phyloP scores from a whole-genome alignment of 2,888 invertebrate species.

The Linnaemya tessellans region DNA sequence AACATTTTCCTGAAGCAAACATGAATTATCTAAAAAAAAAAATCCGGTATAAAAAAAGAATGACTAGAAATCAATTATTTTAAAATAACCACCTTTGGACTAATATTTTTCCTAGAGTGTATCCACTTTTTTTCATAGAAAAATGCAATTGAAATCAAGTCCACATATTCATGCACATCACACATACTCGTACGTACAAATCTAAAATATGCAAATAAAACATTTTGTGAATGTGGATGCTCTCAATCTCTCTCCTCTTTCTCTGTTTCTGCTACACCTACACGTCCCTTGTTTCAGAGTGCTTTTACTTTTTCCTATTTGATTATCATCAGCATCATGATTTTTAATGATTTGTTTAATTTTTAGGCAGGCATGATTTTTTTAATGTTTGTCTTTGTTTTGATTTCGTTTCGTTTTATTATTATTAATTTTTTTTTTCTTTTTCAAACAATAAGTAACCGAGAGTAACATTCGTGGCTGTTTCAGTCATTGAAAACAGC shows the following conservation, averaged over 20 bases:
- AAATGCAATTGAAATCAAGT: conserved; percentile 38
- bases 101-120: conserved; percentile 11
- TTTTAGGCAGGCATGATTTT: conserved; percentile 60
- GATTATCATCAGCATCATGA: conserved; percentile 22
- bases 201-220: conserved; percentile 34
- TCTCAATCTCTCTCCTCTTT: neutral
- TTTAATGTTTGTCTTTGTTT: conserved; percentile 30
- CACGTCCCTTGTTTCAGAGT: neutral
- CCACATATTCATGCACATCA: conserved; percentile 4
- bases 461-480: conserved; percentile 24
- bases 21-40: too few species aligned
- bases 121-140: neutral
- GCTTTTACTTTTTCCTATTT: conserved; percentile 28
- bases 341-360: conserved; percentile 70
- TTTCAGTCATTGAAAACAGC: conserved; percentile 13
- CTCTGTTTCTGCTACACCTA: neutral
- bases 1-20: too few species aligned
- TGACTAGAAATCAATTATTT: too few species aligned
- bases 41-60: too few species aligned
- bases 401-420: conserved; percentile 26
- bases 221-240: neutral
- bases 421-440: neutral
- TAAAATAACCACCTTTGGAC: too few species aligned
- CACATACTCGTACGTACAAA: neutral
- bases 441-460: conserved; percentile 19